A percentile compares a stretch with the other conserved stretches of the same genome.
These are phyloP conservation scores for Suricata suricatta DNA, from an alignment of 2,113 vertebrate genomes.

Conservation along the genomic window DNA sequence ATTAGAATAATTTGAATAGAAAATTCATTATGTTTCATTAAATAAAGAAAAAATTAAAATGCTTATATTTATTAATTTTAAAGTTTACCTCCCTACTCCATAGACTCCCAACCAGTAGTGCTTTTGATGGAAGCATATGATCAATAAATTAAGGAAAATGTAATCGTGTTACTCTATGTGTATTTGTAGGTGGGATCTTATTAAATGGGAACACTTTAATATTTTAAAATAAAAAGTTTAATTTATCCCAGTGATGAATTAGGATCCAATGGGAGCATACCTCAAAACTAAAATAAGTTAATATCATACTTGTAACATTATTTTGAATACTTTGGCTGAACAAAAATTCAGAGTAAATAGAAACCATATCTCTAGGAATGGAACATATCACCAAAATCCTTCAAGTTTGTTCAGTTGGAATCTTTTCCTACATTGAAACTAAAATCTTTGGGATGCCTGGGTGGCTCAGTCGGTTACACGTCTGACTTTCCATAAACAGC, in stretches of 20 bases:
- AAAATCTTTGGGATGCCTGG: not conserved
- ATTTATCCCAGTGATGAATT: not conserved
- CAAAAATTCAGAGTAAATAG: not conserved
- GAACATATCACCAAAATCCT: not conserved
- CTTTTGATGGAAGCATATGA: conserved; percentile 44
- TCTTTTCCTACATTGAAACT: not conserved
- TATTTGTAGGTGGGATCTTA: not conserved
- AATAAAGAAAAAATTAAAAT: conserved; percentile 76
- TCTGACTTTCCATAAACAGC: no score
- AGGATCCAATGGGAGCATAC: not conserved
- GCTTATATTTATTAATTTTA: conserved; percentile 78
- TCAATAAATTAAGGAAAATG: conserved; percentile 42
- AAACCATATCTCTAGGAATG: not conserved
- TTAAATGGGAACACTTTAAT: not conserved
- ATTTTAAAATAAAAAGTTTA: not conserved
- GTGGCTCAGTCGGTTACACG: no score
- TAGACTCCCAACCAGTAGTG: not conserved
- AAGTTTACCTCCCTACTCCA: not conserved
- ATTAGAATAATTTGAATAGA: conserved; percentile 79
- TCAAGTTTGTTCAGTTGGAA: not conserved
- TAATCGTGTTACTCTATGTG: not conserved
- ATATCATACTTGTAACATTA: not conserved
- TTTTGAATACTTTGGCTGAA: not conserved
- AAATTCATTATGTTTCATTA: conserved; percentile 81
- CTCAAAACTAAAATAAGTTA: not conserved